Evolutionary conservation across 2,888 invertebrate species (phyloP).

Genomic region (Linyphia triangularis): DNA sequence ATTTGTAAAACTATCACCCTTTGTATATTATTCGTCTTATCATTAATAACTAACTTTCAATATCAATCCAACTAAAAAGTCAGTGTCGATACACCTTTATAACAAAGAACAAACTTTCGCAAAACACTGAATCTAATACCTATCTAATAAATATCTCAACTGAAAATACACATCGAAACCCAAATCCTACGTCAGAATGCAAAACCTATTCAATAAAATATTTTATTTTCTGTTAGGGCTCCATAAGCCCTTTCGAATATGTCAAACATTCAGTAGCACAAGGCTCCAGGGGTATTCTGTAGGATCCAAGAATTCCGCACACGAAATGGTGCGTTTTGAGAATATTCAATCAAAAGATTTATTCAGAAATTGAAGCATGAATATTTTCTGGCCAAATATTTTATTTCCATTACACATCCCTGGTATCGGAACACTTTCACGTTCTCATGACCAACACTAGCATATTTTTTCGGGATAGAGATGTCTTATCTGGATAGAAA

Average conservation of each 20-base stretch:
- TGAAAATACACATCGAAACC: too few species aligned
- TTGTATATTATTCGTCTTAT: too few species aligned
- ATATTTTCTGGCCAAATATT: not conserved
- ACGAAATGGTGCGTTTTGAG: not conserved
- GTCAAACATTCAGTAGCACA: not conserved
- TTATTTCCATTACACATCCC: not conserved
- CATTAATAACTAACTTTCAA: too few species aligned
- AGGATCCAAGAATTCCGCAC: not conserved
- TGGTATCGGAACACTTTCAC: not conserved
- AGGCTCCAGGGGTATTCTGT: not conserved
- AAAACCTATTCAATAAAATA: not conserved
- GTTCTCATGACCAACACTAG: not conserved
- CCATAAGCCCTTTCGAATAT: not conserved
- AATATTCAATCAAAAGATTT: not conserved
- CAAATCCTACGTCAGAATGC: too few species aligned
- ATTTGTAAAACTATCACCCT: too few species aligned
- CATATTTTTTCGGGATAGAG: not conserved
- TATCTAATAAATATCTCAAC: too few species aligned
- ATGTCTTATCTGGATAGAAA: not conserved
- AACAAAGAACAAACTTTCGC: too few species aligned
- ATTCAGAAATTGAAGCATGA: not conserved
- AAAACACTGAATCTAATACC: too few species aligned
- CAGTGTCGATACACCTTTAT: too few species aligned
- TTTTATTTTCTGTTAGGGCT: not conserved
- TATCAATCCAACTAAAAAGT: too few species aligned